Evolutionary conservation across 2,888 invertebrate genomes (phyloP).

Genomic region (Apodemia zela): DNA sequence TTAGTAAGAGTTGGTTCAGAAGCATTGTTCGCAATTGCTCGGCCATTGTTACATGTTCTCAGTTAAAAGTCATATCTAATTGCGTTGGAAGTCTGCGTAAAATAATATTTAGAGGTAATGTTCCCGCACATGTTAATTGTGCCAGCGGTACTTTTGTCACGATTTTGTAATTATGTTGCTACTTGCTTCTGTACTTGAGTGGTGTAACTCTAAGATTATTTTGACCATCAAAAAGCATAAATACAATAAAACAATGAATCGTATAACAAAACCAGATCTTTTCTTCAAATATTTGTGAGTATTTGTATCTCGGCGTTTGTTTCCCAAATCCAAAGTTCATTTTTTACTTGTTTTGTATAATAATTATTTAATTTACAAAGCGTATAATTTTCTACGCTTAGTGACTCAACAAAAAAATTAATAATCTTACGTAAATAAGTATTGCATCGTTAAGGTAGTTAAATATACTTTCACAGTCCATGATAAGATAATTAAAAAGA

Average conservation of each 20-base stretch:
- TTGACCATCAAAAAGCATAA: conserved; percentile 6
- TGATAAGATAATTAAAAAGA: too few relatives aligned
- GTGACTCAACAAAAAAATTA: not conserved
- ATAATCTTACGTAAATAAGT: too few relatives aligned
- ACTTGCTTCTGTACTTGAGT: conserved; percentile 10
- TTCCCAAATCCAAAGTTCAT: not conserved
- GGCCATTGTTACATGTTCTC: conserved; percentile 45
- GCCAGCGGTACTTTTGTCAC: conserved; percentile 47
- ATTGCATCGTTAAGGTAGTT: too few relatives aligned
- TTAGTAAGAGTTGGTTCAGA: conserved; percentile 64
- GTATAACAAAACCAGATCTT: not conserved
- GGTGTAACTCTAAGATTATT: conserved; percentile 18
- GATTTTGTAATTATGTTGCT: conserved; percentile 44
- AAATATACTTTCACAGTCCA: too few relatives aligned
- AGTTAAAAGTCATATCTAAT: conserved; percentile 66
- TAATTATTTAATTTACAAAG: not conserved
- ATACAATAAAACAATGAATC: conserved; percentile 7
- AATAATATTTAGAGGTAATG: conserved; percentile 34
- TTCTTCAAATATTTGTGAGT: not conserved
- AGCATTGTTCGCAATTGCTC: conserved; percentile 54
- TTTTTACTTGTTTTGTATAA: not conserved
- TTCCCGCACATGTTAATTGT: conserved; percentile 46
- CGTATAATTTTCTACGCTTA: not conserved
- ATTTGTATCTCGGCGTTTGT: not conserved
- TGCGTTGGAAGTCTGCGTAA: conserved; percentile 38